A percentile compares a stretch with the other conserved stretches of the same genome.
These are phyloP conservation scores for Pristionchus entomophagus DNA, from an alignment of 2,888 invertebrate genomes.

Conservation along the genomic window DNA sequence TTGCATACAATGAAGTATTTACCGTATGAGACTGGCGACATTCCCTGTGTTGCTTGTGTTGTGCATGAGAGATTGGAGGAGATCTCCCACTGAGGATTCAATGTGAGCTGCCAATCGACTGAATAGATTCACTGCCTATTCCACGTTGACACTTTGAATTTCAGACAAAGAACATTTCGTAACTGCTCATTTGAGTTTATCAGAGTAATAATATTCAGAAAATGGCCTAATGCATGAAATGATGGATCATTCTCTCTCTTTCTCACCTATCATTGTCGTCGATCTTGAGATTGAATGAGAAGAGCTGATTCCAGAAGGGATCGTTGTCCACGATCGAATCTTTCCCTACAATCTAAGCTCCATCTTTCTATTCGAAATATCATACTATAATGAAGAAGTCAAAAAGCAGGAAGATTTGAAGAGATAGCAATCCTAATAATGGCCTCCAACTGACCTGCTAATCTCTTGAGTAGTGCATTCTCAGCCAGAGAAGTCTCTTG, in stretches of 20 bases:
- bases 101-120: conserved; percentile 40
- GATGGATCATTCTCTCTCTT: no score
- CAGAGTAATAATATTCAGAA: no score
- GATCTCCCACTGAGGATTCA: background rate
- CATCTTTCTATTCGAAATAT: conserved; percentile 46
- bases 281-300: conserved; percentile 84
- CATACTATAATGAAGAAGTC: no score
- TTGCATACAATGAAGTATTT: no score
- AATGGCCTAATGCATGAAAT: no score
- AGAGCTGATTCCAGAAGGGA: conserved; percentile 92
- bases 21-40: conserved; percentile 87
- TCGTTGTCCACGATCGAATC: conserved; percentile 89
- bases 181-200: no score
- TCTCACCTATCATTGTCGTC: conserved; percentile 69
- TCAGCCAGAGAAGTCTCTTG: conserved; percentile 55
- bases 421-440: no score
- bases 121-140: background rate
- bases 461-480: conserved; percentile 64
- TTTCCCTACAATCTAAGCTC: conserved; percentile 79
- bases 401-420: no score
- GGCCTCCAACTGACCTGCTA: conserved; percentile 52
- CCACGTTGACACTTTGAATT: no score
- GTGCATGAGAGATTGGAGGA: conserved; percentile 83
- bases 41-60: conserved; percentile 93
- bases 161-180: no score